A percentile compares a stretch with the other conserved stretches of the same genome.
Conservation (phyloP, 2,888 invertebrate species). For the Nezara viridula region DNA sequence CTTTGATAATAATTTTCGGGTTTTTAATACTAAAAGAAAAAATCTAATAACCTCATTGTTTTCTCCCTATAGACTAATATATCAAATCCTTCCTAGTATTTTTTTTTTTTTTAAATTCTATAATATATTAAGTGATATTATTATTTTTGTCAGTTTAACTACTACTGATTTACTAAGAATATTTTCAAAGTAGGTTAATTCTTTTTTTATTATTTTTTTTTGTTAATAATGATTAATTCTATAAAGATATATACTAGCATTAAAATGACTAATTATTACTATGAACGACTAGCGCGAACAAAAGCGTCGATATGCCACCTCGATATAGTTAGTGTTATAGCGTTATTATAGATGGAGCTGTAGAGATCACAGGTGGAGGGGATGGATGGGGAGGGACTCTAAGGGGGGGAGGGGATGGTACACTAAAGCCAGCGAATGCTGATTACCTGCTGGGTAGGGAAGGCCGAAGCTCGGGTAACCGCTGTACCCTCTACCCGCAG, state of each 20-base stretch:
- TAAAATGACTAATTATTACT: conserved; percentile 18
- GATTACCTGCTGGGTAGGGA: conserved; percentile 96
- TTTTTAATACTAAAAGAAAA: not conserved
- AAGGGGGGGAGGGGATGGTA: conserved; percentile 69
- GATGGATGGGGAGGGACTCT: conserved; percentile 71
- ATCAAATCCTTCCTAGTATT: conserved; percentile 20
- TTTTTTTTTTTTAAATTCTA: not conserved
- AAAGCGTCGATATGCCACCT: conserved; percentile 40
- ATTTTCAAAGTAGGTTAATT: not conserved
- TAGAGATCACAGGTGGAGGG: conserved; percentile 72
- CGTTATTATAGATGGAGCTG: conserved; percentile 59
- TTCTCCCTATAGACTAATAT: conserved; percentile 53
- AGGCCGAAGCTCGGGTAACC: conserved; percentile 98
- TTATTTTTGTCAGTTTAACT: not conserved
- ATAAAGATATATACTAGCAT: not conserved
- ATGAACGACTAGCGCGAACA: conserved; percentile 33
- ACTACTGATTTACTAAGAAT: not conserved
- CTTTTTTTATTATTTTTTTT: not conserved
- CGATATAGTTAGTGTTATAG: not conserved
- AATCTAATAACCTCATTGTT: conserved; percentile 56
- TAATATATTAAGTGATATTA: not conserved
- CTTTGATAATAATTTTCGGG: not conserved
- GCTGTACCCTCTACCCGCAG: conserved; percentile 96
- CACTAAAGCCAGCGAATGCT: conserved; percentile 68
- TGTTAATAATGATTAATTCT: not conserved